Conservation (phyloP, 2,797 vertebrate species). For the Chaenodraco wilsoni region DNA sequence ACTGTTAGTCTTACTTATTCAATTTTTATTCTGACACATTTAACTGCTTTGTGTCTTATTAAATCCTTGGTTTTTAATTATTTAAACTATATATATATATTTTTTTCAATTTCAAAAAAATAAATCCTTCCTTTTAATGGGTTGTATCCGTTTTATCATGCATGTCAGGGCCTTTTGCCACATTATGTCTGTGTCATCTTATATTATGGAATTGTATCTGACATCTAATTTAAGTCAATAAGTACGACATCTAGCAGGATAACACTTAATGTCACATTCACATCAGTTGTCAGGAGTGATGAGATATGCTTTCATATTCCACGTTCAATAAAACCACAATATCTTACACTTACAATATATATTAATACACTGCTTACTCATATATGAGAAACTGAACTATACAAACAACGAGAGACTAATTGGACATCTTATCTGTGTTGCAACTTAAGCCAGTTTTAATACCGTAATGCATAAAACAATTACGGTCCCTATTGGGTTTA, state of each 20-base stretch:
- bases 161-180: background rate
- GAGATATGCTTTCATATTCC: background rate
- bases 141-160: too few species aligned
- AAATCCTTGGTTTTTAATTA: too few species aligned
- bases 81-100: too few species aligned
- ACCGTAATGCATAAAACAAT: conserved; percentile 5
- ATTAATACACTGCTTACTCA: conserved; percentile 6
- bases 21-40: too few species aligned
- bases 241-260: background rate
- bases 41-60: too few species aligned
- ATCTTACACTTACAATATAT: background rate
- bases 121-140: too few species aligned
- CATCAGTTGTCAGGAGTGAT: background rate
- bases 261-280: background rate
- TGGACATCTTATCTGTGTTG: conserved; percentile 16
- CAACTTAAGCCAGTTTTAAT: conserved; percentile 10
- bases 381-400: background rate
- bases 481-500: conserved; percentile 6
- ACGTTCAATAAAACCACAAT: background rate
- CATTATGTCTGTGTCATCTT: background rate
- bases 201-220: background rate
- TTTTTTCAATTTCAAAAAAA: too few species aligned
- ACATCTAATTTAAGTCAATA: background rate
- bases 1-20: too few species aligned
- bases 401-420: conserved; percentile 12